phyloP scores from a whole-genome alignment of 2,888 invertebrate genomes.

The Acanthosepion lycidas region DNA sequence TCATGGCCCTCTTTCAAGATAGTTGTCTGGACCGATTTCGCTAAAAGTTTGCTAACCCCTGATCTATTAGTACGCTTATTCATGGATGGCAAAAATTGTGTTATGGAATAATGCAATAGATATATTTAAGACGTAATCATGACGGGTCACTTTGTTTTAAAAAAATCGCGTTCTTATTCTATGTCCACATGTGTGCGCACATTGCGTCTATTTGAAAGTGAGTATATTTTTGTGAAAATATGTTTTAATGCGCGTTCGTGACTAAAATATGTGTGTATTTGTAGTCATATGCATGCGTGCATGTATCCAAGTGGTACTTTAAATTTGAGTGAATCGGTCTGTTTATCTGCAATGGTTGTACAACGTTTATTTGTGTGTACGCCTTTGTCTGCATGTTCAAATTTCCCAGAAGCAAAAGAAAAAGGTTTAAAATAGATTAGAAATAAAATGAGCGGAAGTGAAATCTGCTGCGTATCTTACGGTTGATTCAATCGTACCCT shows the following conservation, averaged over 20 bases:
- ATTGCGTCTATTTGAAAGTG: neutral
- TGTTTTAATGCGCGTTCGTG: neutral
- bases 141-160: too few species aligned
- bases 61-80: too few species aligned
- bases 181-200: neutral
- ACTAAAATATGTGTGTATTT: neutral
- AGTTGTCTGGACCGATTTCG: too few species aligned
- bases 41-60: too few species aligned
- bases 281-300: neutral
- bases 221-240: neutral
- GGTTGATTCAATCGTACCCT: neutral
- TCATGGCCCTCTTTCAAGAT: too few species aligned
- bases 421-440: neutral
- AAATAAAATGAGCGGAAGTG: neutral
- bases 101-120: too few species aligned
- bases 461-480: neutral
- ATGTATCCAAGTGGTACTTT: neutral
- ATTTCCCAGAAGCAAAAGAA: too few species aligned
- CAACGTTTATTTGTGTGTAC: neutral
- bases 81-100: too few species aligned
- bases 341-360: neutral
- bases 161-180: too few species aligned
- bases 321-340: neutral
- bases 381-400: neutral
- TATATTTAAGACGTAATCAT: too few species aligned